Evolutionary conservation across 2,113 vertebrate genomes (phyloP), one percentile per base, ranked within the genome.

Genomic region (Brachyhypopomus gauderio): DNA sequence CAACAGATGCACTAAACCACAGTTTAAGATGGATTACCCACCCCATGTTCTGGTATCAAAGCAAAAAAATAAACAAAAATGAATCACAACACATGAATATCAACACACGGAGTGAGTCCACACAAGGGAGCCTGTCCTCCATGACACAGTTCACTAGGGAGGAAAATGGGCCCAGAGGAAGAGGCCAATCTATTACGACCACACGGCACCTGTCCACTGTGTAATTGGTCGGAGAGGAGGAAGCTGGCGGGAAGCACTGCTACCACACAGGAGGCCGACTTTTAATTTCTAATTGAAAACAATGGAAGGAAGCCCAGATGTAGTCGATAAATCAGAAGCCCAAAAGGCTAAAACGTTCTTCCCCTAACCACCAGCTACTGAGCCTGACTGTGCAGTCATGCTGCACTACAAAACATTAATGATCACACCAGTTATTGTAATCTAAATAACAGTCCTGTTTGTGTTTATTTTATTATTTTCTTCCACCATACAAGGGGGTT

Each of bases 261-360:
- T 69, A 60, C 38, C 73, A 77, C 41, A 70, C 73, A 67, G 80
- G 72, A 82, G 66, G 34, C 60, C 70, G 55, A 80, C 62, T 66
- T 84, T 74, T 69, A 73, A 79, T 41, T 71, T 73, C 27, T 88
- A 85, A 87, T 78, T 86, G 81, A 83, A 86, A 87, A 86, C 81
- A 83, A 80, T 79, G 59, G 75, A 83, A 55, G 72, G 75, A 83
- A 41, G 72, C 72, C 30, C 72, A 85, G 83, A 86, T 80, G 78
- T 69, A 79, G 11, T 0, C 73, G 76, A 85, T 81, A 85, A 80
- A 83, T 85, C 80, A 80, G 58, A 62, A 1, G 36, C 76, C 64
- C 75, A 82, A 83, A 81, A 80, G 77, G 78, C 70, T 80, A 75
- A 80, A n/a, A n/a, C n/a, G n/a, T n/a, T 74, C 30, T 79, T 75